Base-by-base conservation (phyloP, 92 coral and sea anemone species). In the Epizoanthus rinbou region DNA sequence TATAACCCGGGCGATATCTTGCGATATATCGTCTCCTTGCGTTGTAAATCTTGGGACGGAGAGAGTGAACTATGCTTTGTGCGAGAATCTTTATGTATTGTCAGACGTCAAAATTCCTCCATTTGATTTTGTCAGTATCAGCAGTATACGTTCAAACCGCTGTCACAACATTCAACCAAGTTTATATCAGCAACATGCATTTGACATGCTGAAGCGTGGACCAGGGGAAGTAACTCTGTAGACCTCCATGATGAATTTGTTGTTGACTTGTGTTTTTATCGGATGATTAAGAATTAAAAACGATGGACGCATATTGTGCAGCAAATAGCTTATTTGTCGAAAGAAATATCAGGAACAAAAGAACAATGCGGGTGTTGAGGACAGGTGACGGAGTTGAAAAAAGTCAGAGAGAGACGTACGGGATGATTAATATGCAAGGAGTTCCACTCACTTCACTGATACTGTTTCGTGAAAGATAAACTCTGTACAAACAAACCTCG, bases 321-420 rank as follows among this genome's bases (percentile, higher is more conserved):
- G 72, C 81, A 60, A 78, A 74, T 56, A 53, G 80, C 80, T 56
- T 62, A 60, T 43, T 41, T 78, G 82, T 78, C 52, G 69, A 57
- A 56, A 11, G 71, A 62, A 78, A 78, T 14, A 45, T 60, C 21
- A 65, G 65, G 17, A 15, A 78, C 82, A 78, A 78, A 37, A 39
- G 47, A 22, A n/a, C 57, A 39, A 63, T 69, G 82, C 72, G 82
- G 82, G 82, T 60, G 57, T 54, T 23, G 39, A 22, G 50, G 82
- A 57, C 82, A 78, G 82, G 82, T 78, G 82, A n/a, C 43, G 19
- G 58, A 71, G 8, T n/a, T 21, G 33, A 43, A 50, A n/a, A 13
- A 50, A 50, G 54, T 50, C 54, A 50, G 14, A 50, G 58, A 23
- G 54, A 22, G 31, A 14, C 8, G 13, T 0, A 14, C 8, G 5